These are phyloP conservation scores for Amphiprion percula DNA, from an alignment of 2,113 vertebrate species.

Conservation along the genomic window DNA sequence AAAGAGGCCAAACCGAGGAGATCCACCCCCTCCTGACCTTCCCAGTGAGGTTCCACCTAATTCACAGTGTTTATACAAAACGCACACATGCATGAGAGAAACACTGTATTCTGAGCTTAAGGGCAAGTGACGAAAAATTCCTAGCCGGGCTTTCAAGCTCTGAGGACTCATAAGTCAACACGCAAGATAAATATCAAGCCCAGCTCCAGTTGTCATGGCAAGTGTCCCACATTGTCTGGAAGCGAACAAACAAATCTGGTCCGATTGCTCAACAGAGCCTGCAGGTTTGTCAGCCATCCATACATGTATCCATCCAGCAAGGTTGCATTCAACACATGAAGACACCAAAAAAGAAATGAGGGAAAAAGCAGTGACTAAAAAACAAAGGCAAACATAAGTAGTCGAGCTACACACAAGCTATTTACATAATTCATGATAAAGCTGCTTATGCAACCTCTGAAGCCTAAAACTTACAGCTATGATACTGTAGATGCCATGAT, in stretches of 20 bases:
- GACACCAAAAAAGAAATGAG: constrained; percentile 11
- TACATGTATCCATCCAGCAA: constrained; percentile 53
- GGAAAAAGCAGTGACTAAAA: constrained; percentile 3
- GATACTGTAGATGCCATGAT: constrained; percentile 36
- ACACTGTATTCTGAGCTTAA: constrained; percentile 65
- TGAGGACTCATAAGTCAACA: constrained; percentile 81
- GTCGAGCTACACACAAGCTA: neutral
- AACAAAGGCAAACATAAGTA: constrained; percentile 27
- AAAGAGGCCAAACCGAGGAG: constrained; percentile 8
- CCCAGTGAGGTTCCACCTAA: constrained; percentile 13
- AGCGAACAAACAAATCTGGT: constrained; percentile 80
- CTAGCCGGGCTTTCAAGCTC: constrained; percentile 59
- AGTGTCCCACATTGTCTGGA: constrained; percentile 75
- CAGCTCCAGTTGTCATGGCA: constrained; percentile 81
- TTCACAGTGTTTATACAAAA: constrained; percentile 40
- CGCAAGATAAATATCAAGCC: constrained; percentile 78
- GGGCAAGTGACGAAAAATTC: constrained; percentile 72
- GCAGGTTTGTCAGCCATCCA: constrained; percentile 72
- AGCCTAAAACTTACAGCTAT: constrained; percentile 17
- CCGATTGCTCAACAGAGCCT: constrained; percentile 81
- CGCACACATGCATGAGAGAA: constrained; percentile 49
- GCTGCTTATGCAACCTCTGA: constrained; percentile 35
- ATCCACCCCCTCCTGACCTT: constrained; percentile 25
- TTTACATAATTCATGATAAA: constrained; percentile 35
- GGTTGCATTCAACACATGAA: constrained; percentile 33